Evolutionary conservation across 2,113 vertebrate species (phyloP), one percentile per base, ranked within the genome.

Genomic region (Ctenomys sociabilis): DNA sequence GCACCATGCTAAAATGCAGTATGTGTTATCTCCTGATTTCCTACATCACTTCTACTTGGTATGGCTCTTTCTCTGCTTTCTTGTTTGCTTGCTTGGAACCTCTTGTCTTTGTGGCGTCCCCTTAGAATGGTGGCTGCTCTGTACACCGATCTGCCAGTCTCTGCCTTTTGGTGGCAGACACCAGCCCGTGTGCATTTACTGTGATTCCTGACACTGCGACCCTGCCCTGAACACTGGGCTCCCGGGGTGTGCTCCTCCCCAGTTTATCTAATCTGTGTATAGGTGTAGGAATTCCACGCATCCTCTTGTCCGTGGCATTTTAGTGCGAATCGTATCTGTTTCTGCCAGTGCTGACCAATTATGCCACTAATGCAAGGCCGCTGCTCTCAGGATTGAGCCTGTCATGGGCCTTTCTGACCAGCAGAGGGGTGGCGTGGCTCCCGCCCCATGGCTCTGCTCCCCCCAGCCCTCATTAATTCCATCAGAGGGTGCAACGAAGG

Each of bases 211-310:
- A 28, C 0, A 3, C 0, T 2, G 22, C 28, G 3, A 17, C 19
- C 35, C 61, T n/a, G 21, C 19, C 40, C 2, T 1, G 1, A 21
- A 19, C 4, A 12, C 61, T 1, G 0, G 0, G 16, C 0, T 61
- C 70, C 59, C 3, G 9, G 1, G 24, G 7, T 30, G 32, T 9
- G 3, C 3, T 26, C 21, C 49, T 3, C 52, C 35, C 8, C 3
- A 11, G 10, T 5, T 78, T 40, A 35, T n/a, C 49, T 72, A 11
- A 24, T 14, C 45, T 59, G 43, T 4, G 40, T 0, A 21, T 28
- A 57, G 1, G 0, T 10, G 6, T 1, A 19, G 1, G 32, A 14
- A 19, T 35, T 49, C 66, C 32, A 45, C 10, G n/a, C 3, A 17
- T 17, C 30, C 57, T 40, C 70, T 8, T 7, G 2, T 61, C 43